phyloP scores from a whole-genome alignment of 2,113 vertebrate species.

The Eira barbara region DNA sequence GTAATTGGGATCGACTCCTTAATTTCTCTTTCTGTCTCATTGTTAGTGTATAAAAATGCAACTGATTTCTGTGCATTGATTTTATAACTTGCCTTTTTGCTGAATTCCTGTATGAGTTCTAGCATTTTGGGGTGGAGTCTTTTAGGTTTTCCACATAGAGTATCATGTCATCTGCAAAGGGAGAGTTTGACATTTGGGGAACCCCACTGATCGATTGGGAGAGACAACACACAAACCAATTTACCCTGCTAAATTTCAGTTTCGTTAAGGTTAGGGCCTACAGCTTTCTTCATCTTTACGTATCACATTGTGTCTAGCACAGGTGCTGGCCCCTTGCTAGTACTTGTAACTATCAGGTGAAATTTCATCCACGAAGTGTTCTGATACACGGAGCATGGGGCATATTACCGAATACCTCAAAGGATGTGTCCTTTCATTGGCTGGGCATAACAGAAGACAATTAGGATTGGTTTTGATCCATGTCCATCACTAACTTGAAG shows the following conservation, averaged over 20 bases:
- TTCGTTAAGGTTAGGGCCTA: not conserved
- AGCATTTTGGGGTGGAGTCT: no score
- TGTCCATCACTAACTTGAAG: not conserved
- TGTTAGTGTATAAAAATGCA: no score
- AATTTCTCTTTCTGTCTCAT: no score
- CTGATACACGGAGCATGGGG: not conserved
- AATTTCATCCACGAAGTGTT: not conserved
- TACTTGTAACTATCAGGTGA: not conserved
- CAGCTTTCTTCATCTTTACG: not conserved
- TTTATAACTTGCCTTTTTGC: no score
- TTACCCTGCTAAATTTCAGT: not conserved
- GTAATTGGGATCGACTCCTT: no score
- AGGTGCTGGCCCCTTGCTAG: not conserved
- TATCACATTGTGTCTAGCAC: not conserved
- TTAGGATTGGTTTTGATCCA: constrained; percentile 58
- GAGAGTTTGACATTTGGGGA: not conserved
- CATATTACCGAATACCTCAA: not conserved
- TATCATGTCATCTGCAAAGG: no score
- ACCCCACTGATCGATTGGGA: not conserved
- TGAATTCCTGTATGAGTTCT: no score
- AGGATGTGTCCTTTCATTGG: not conserved
- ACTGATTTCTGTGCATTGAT: no score
- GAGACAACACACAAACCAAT: not conserved
- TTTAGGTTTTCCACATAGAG: no score
- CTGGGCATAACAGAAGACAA: not conserved